Evolutionary conservation across 2,113 vertebrate species (phyloP), one percentile per base, ranked within the genome.

Genomic region (Anas platyrhynchos): DNA sequence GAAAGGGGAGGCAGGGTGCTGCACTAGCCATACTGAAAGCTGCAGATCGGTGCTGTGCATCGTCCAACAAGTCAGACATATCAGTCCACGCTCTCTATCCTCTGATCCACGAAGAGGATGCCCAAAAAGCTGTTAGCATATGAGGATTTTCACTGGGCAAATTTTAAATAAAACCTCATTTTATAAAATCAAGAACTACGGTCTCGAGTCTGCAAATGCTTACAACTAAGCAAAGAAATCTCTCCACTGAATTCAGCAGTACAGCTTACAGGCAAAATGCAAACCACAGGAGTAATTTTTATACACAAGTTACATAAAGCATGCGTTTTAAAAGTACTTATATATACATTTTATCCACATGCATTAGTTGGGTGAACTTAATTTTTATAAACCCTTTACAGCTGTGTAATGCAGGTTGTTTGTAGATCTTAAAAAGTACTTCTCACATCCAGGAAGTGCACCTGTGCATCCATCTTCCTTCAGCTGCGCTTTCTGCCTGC

Each of bases 1-100:
- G 34, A 10, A 66, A 41, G 3, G 17, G n/a, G 27, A 29, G 2
- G 5, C 3, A 54, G 10, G 18, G 34, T 11, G 0, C 54, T 50
- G 22, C 52, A 21, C 6, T 22, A 16, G 36, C 36, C 0, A 0
- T 1, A 20, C n/a, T 62, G 27, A 12, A 16, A 16, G 16, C 50
- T 56, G 56, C 29, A 14, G 54, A 9, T 0, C 2, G 3, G 34
- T 16, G 11, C 22, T 83, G 46, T 31, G 29, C 58, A 18, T 5
- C 7, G 1, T 20, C 54, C 61, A 23, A 5, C 26, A 41, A 14
- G 17, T 2, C 11, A 31, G n/a, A 50, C 31, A n/a, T 38, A 21
- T 43, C n/a, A 1, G 0, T 16, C 43, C 22, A n/a, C 2, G 1
- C 14, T 55, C 61, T 38, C 41, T 17, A 6, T 4, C 38, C 26